These are phyloP conservation scores for Steatocranus sp. DNA, from an alignment of 2,797 vertebrate species.

Conservation along the genomic window DNA sequence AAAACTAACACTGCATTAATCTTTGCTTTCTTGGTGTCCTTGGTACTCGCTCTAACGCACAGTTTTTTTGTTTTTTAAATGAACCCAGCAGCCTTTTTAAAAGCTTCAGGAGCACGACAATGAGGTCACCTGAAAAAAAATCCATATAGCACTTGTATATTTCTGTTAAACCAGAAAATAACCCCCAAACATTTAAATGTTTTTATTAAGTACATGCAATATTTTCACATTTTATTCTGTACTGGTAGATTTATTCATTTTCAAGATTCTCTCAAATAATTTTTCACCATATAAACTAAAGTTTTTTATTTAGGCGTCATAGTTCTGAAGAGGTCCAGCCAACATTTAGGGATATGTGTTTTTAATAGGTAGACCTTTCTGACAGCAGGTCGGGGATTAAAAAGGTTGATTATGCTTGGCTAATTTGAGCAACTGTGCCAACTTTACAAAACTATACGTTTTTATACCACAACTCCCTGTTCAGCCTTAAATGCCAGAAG, in stretches of 20 bases:
- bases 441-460: not conserved
- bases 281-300: not conserved
- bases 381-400: not conserved
- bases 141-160: not conserved
- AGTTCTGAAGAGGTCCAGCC: not conserved
- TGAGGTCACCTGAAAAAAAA: not conserved
- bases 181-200: accelerated
- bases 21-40: no score
- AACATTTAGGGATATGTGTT: not conserved
- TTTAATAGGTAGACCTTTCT: not conserved
- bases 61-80: not conserved
- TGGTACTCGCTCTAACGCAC: not conserved
- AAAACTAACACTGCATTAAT: not conserved
- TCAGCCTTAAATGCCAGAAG: not conserved
- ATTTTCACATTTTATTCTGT: not conserved
- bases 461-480: not conserved
- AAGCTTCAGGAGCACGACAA: not conserved
- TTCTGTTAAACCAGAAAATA: not conserved
- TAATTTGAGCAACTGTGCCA: not conserved
- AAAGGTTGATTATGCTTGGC: not conserved
- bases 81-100: not conserved
- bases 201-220: not conserved
- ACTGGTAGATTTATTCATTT: not conserved
- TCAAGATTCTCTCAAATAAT: not conserved
- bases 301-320: accelerated